Conservation (phyloP, 2,113 vertebrate species). For the Alosa alosa region DNA sequence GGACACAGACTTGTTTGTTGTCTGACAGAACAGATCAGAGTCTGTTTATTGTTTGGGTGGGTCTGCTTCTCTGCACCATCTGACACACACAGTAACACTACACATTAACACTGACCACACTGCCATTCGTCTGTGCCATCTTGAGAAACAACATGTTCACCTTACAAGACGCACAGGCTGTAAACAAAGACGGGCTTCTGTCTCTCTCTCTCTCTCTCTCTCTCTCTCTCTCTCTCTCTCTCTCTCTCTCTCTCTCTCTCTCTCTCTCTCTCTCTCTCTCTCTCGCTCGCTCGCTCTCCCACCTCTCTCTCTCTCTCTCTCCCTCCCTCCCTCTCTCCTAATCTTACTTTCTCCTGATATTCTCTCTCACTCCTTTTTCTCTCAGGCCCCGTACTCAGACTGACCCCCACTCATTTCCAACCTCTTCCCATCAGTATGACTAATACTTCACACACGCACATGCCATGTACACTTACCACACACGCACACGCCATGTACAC, state of each 20-base stretch:
- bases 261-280: not conserved
- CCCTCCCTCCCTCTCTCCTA: not conserved
- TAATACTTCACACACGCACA: not conserved
- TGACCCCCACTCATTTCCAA: not conserved
- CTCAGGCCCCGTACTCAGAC: no score
- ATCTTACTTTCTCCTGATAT: not conserved
- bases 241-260: not conserved
- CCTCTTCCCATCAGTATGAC: conserved; percentile 8
- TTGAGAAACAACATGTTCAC: not conserved
- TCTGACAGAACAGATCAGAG: not conserved
- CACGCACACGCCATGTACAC: not conserved
- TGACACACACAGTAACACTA: not conserved
- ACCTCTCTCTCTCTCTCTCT: not conserved
- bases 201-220: not conserved
- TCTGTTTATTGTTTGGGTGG: conserved; percentile 15
- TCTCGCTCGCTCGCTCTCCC: not conserved
- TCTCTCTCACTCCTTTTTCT: not conserved
- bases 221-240: not conserved
- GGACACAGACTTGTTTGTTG: conserved; percentile 1
- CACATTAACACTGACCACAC: not conserved
- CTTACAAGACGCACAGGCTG: not conserved
- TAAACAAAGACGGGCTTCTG: not conserved
- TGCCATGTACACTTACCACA: not conserved
- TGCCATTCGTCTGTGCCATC: not conserved
- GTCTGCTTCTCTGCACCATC: not conserved